Conservation (phyloP, 2,888 invertebrate species). For the Perithous albicinctus region DNA sequence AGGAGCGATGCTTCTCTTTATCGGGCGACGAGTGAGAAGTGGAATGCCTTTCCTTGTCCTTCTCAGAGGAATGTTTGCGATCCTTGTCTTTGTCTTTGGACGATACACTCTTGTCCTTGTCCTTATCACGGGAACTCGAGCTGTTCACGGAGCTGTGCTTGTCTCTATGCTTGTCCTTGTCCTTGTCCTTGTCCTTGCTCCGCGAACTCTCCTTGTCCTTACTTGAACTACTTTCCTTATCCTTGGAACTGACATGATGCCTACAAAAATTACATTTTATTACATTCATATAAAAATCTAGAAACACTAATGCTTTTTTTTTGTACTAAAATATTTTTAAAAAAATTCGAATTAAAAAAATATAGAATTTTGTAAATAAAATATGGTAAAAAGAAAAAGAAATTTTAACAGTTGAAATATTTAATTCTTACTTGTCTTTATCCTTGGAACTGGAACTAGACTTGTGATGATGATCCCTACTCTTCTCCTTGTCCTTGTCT, state of each 20-base stretch:
- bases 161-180: constrained; percentile 84
- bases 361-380: too few relatives aligned
- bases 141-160: constrained; percentile 83
- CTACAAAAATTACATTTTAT: constrained; percentile 66
- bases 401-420: too few relatives aligned
- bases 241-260: constrained; percentile 83
- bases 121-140: constrained; percentile 83
- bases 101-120: constrained; percentile 79
- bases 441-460: constrained; percentile 83
- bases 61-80: constrained; percentile 79
- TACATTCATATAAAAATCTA: too few relatives aligned
- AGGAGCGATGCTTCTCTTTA: constrained; percentile 79
- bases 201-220: constrained; percentile 81
- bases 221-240: constrained; percentile 82
- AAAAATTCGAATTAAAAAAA: too few relatives aligned
- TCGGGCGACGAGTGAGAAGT: constrained; percentile 76
- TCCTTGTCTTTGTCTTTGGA: constrained; percentile 82
- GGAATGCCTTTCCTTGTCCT: constrained; percentile 81
- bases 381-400: too few relatives aligned
- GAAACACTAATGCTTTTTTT: too few relatives aligned
- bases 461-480: constrained; percentile 83
- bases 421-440: constrained; percentile 79
- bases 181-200: constrained; percentile 83
- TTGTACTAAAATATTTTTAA: too few relatives aligned
- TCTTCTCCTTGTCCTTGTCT: constrained; percentile 84